These are phyloP conservation scores for Synaphobranchus kaupii DNA, from an alignment of 2,797 vertebrate genomes.

Conservation along the genomic window DNA sequence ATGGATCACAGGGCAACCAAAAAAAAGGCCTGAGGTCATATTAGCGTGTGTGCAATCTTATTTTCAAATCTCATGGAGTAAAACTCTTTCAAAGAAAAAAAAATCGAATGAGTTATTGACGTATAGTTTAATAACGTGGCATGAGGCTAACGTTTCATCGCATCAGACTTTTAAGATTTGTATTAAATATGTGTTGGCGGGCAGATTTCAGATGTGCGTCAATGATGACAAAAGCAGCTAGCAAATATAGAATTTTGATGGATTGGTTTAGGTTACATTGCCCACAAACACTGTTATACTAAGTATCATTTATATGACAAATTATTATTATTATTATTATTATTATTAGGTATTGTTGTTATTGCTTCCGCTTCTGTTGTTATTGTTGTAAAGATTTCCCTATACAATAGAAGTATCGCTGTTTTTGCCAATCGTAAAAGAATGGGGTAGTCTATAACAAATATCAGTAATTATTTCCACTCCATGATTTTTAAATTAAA, in stretches of 20 bases:
- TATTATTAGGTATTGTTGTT: not conserved
- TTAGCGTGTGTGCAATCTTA: not conserved
- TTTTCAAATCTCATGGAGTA: not conserved
- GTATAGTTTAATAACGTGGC: not conserved
- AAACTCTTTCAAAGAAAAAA: not conserved
- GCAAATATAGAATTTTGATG: not conserved
- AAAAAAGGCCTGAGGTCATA: not conserved
- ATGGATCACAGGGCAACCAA: not conserved
- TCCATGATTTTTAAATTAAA: not conserved
- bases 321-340: not conserved
- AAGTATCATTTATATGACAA: too few species aligned
- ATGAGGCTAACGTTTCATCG: not conserved
- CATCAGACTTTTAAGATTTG: not conserved
- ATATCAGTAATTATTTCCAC: not conserved
- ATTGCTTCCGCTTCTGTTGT: not conserved
- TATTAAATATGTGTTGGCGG: not conserved
- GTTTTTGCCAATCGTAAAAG: not conserved
- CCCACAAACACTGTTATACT: not conserved
- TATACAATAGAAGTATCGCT: not conserved
- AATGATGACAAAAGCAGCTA: not conserved
- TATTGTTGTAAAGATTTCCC: not conserved
- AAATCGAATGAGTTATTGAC: not conserved
- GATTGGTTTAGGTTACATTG: not conserved
- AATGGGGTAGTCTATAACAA: not conserved
- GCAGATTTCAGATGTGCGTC: not conserved